Base-by-base conservation (phyloP, 92 coral and sea anemone species). In the Siderastrea siderea region DNA sequence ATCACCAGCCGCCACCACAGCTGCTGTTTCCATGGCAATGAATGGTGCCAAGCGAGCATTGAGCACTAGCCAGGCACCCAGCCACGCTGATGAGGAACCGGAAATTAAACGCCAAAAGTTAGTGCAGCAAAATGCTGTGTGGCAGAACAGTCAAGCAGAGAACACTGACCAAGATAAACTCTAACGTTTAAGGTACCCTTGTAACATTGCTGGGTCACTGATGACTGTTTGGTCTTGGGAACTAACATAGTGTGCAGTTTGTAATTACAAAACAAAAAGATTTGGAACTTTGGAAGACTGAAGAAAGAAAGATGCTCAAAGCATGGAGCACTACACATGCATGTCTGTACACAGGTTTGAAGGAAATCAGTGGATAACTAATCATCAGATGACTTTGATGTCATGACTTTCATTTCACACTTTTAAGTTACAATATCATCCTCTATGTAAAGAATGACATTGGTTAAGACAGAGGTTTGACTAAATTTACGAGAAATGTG, bases 1-100 rank as follows among this genome's bases (percentile, higher is more conserved):
- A 61, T 97, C 99, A 9, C 99, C 99, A n/a, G 94, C 98, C 76
- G 99, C 99, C 66, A 97, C 99, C 65, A 97, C 98, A 65, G 99
- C 99, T 47, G 99, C 99, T 76, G 98, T 97, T 49, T 94, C 96
- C 79, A 85, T 96, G 89, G 99, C 96, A 82, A 97, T 97, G 99
- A 97, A 94, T 87, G 96, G 93, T 88, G 98, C 97, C 44, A 97
- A 97, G 90, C 98, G 99, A 59, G 68, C 95, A 43, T 88, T 96
- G 63, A 89, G 90, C 79, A 79, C 94, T 7, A 73, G 74, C n/a
- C 92, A 91, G 47, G 71, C 92, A 11, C 84, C 88, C 11, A 94
- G 76, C 67, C 79, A 68, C 50, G 69, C 49, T 61, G 92, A 86
- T 9, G 91, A 88, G 51, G 99, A 97, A 70, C 96, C 98, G 52